These are phyloP conservation scores for Formica exsecta DNA, from an alignment of 1,140 invertebrate genomes.

Conservation along the genomic window DNA sequence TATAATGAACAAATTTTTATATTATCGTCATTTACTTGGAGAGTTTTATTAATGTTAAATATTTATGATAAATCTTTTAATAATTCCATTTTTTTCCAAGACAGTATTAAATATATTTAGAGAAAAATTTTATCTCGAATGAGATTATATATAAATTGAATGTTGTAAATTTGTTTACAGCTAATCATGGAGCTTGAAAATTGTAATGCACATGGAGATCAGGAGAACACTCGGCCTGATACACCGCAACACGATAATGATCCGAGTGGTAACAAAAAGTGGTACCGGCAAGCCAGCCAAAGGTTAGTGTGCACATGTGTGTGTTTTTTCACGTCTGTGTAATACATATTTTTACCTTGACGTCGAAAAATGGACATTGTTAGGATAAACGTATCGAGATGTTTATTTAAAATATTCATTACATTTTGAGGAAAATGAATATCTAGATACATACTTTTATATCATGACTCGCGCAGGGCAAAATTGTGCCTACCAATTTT, in stretches of 20 bases:
- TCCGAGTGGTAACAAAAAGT: constrained; percentile 79
- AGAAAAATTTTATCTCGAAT: background rate
- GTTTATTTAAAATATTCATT: background rate
- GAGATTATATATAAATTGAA: background rate
- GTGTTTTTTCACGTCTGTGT: background rate
- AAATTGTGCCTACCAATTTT: background rate
- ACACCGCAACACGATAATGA: constrained; percentile 75
- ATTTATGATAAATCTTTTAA: too few species aligned
- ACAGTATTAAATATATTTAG: background rate
- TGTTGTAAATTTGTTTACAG: constrained; percentile 64
- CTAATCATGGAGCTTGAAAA: constrained; percentile 80
- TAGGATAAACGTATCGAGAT: background rate
- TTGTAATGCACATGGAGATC: constrained; percentile 74
- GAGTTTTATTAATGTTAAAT: too few species aligned
- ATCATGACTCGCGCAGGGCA: background rate
- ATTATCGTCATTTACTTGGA: too few species aligned
- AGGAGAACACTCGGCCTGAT: constrained; percentile 50
- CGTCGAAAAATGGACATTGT: background rate
- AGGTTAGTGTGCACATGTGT: constrained; percentile 72
- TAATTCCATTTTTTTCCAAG: too few species aligned
- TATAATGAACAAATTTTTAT: background rate
- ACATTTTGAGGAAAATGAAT: background rate
- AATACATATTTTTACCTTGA: too few species aligned
- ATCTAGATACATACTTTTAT: background rate
- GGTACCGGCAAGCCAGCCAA: constrained; percentile 81